Conservation (phyloP, 2,113 vertebrate genomes). For the Pomatorhinus ruficollis region DNA sequence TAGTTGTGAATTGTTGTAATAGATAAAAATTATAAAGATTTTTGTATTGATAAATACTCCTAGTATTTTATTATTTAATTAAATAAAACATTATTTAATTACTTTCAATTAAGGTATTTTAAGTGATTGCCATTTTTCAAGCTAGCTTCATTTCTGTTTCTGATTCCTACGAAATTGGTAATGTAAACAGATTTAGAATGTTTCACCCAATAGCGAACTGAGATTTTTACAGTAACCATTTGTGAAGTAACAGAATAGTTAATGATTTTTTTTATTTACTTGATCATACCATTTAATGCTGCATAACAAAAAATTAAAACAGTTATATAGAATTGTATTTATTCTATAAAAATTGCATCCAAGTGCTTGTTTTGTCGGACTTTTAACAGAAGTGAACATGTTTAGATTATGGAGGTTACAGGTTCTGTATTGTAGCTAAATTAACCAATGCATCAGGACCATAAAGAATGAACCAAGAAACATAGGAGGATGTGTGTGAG, state of each 20-base stretch:
- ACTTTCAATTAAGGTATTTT: neutral
- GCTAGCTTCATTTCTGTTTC: neutral
- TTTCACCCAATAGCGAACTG: neutral
- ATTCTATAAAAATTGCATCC: neutral
- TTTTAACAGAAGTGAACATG: neutral
- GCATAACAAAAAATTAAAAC: neutral
- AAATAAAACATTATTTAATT: neutral
- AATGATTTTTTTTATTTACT: neutral
- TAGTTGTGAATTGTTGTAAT: slow-evolving; percentile 36
- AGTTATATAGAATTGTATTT: neutral
- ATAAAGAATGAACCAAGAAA: neutral
- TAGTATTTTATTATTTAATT: neutral
- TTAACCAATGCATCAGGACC: neutral
- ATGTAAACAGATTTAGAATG: neutral
- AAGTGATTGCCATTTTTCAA: neutral
- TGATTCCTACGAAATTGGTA: neutral
- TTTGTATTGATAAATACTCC: neutral
- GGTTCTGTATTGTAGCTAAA: neutral
- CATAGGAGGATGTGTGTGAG: neutral
- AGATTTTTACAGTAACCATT: neutral
- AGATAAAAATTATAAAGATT: slow-evolving; percentile 6
- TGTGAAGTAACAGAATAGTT: neutral
- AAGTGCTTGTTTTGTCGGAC: neutral
- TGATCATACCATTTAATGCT: neutral
- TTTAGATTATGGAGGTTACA: neutral